Base-by-base conservation (phyloP, 2,113 vertebrate species). In the Nyctereutes procyonoides region DNA sequence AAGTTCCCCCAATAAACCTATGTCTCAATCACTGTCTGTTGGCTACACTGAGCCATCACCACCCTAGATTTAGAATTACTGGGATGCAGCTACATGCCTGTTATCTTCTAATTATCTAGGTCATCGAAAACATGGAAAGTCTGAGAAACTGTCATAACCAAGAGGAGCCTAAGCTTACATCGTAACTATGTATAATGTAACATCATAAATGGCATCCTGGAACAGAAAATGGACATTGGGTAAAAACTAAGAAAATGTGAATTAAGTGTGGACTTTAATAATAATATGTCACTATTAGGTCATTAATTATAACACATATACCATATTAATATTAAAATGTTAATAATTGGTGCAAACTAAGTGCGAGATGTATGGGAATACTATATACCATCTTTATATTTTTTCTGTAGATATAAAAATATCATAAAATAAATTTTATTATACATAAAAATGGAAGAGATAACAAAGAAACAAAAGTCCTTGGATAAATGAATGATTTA, bases 351-450 rank as follows among this genome's bases (percentile, higher is more conserved):
- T 15, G 19, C 30, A 65, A 90, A 38, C 55, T 30, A 24, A 32
- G 14, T 63, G 2, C 0, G 24, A 73, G 32, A 15, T 35, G 2
- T 15, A 10, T 67, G 35, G 5, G 17, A 35, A 51, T 4, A 24
- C 16, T 56, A 38, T 22, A 1, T 48, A 43, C 7, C 20, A 62
- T 13, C 8, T 43, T 80, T 11, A 32, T 6, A 77, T 13, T 55
- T n/a, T 77, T 76, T 90, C 62, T 96, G 17, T 87, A 82, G 38
- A 60, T 73, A 55, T 71, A 73, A 88, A 91, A 38, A 30, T 58
- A 5, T 28, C 60, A 30, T 65, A 86, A 80, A 58, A 43, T 62
- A 73, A 89, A 79, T 11, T 28, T 80, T 62, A 93, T 85, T 62
- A 13, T 53, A 22, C 48, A 35, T 51, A 15, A 63, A 90, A 86